A percentile compares a stretch with the other conserved stretches of the same genome.
Conservation (phyloP, 2,113 vertebrate genomes). For the Rhinogobius similis region DNA sequence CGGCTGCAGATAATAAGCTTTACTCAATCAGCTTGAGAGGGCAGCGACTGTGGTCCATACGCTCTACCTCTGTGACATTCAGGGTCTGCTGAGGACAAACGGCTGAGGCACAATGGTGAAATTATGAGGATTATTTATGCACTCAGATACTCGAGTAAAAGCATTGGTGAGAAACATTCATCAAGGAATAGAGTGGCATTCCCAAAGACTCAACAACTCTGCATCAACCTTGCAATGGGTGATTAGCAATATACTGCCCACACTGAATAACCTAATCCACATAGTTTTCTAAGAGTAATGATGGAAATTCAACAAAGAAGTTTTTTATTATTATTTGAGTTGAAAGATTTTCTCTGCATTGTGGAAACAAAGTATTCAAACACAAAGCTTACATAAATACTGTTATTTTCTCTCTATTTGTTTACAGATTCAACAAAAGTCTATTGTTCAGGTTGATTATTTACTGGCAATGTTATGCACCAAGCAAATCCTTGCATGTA, state of each 20-base stretch:
- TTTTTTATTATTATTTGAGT: no score
- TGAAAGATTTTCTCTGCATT: no score
- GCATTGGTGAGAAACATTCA: neutral
- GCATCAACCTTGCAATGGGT: neutral
- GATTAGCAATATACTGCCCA: neutral
- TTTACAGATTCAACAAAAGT: neutral
- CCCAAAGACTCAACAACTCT: neutral
- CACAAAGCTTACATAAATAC: neutral
- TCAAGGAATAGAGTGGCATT: neutral
- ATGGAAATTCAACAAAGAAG: neutral
- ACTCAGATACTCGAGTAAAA: neutral
- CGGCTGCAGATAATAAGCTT: constrained; percentile 75
- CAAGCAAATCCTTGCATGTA: neutral
- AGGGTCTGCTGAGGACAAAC: constrained; percentile 17
- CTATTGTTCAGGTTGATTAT: neutral
- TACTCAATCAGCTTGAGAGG: constrained; percentile 69
- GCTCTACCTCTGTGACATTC: constrained; percentile 30
- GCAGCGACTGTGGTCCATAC: constrained; percentile 48
- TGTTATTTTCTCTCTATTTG: neutral
- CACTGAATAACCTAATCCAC: no score
- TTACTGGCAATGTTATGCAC: neutral
- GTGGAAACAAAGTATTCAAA: neutral
- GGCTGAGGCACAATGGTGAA: constrained; percentile 7
- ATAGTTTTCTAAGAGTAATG: neutral
- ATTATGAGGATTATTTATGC: neutral